Base-by-base conservation (phyloP, 2,888 invertebrate genomes). In the Elysia crispata region DNA sequence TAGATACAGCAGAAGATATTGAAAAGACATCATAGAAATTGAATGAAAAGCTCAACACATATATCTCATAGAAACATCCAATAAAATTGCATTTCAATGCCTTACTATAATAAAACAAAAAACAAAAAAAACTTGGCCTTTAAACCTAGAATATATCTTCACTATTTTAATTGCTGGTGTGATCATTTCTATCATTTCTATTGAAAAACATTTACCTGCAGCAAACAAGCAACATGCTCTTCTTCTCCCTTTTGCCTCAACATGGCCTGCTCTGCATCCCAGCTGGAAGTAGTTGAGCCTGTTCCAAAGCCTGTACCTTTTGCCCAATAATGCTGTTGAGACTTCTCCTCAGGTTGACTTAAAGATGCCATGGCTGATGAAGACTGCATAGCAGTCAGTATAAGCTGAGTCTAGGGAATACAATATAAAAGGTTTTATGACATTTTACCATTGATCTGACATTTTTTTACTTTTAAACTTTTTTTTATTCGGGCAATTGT, bases 221-320 rank as follows among this genome's bases (percentile, higher is more conserved):
- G 91, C 76, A 97, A 92, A 81, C 96, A 96, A 0, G 97, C 97
- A 3, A 98, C 97, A 91, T 98, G 97, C 89, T 97, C 97, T 91
- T 98, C 98, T 92, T 98, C 97, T 82, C 96, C 96, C 82, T 95
- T 95, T 91, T 98, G 97, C 18, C 97, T 94, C 83, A 96, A 93
- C 75, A 98, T 92, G n/a, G 97, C 97, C 90, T 97, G 97, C 90
- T 98, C 98, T 57, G 98, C 97, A 92, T 98, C 97, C 98, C 98
- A 98, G 69, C 97, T 97, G 91, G 97, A 97, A 84, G 96, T 96
- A 18, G 97, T 98, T 30, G 97, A 97, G 31, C 98, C 98, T 0
- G 97, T 98, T 73, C 98, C 98, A 92, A 98, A 98, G 0, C 98
- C 98, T 1, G 98, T 98, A 66, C 98, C 98, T 92, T 98, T 98